These are phyloP conservation scores for Autographa gamma DNA, from an alignment of 2,888 invertebrate genomes.

Conservation along the genomic window DNA sequence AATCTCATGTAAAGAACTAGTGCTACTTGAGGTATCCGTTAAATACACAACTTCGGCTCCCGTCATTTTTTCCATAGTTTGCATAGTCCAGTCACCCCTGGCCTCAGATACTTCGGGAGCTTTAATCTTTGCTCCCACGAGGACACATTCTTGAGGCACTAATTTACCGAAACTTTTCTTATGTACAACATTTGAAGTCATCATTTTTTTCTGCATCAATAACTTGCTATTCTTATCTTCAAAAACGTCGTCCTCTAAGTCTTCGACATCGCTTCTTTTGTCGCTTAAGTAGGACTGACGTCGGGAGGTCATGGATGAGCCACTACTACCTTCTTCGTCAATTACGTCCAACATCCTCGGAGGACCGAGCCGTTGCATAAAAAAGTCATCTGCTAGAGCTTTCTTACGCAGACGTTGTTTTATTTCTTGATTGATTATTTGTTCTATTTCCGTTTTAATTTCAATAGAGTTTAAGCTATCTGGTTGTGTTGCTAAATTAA, in stretches of 20 bases:
- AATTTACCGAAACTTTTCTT: slow-evolving; percentile 75
- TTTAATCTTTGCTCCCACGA: slow-evolving; percentile 90
- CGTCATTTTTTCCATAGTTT: slow-evolving; percentile 85
- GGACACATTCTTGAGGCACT: slow-evolving; percentile 85
- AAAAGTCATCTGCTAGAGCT: slow-evolving; percentile 79
- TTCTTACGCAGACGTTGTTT: slow-evolving; percentile 81
- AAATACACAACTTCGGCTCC: slow-evolving; percentile 92
- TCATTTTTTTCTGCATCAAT: slow-evolving; percentile 60
- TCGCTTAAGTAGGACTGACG: slow-evolving; percentile 87
- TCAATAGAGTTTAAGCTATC: slow-evolving; percentile 76
- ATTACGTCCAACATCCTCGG: slow-evolving; percentile 93
- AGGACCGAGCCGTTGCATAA: slow-evolving; percentile 86
- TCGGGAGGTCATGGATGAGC: slow-evolving; percentile 89
- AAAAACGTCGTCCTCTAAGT: slow-evolving; percentile 87
- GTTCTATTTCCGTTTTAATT: slow-evolving; percentile 83
- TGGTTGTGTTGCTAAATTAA: slow-evolving; percentile 87
- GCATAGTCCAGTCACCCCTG: slow-evolving; percentile 87
- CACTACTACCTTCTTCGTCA: slow-evolving; percentile 92
- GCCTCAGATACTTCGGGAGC: slow-evolving; percentile 89
- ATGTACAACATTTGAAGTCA: slow-evolving; percentile 63
- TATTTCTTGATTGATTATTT: slow-evolving; percentile 82
- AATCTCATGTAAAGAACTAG: slow-evolving; percentile 89
- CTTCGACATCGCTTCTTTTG: slow-evolving; percentile 83
- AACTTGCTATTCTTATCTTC: slow-evolving; percentile 73
- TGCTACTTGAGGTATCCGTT: slow-evolving; percentile 91